Conservation (phyloP, 2,113 vertebrate species). For the Perccottus glenii region DNA sequence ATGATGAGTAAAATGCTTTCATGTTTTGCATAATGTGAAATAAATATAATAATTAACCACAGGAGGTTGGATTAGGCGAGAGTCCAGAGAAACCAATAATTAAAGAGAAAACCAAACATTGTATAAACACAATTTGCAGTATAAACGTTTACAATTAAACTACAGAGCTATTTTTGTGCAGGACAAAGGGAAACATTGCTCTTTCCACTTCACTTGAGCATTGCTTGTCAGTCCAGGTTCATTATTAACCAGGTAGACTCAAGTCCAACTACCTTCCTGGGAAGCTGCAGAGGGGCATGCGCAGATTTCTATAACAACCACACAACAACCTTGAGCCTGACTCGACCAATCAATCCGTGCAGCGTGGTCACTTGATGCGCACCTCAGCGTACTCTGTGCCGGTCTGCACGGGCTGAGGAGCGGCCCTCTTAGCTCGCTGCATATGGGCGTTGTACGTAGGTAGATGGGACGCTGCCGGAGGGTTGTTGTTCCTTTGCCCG, state of each 20-base stretch:
- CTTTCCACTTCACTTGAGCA: too few species aligned
- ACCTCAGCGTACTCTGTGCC: neutral
- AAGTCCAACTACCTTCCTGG: neutral
- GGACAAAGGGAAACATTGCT: too few species aligned
- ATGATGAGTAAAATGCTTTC: too few species aligned
- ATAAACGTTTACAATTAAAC: too few species aligned
- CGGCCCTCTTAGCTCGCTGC: rapidly evolving
- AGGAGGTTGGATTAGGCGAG: too few species aligned
- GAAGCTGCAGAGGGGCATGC: neutral
- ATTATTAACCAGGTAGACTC: conserved; percentile 38
- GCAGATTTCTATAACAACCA: neutral
- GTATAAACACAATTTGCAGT: too few species aligned
- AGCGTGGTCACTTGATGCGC: rapidly evolving
- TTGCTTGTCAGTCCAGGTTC: conserved; percentile 8
- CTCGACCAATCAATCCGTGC: neutral
- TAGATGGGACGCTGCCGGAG: neutral
- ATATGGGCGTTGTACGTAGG: conserved; percentile 10
- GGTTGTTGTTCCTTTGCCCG: neutral
- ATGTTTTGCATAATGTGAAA: too few species aligned
- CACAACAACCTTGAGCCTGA: neutral
- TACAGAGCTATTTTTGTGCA: too few species aligned
- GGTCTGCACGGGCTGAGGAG: neutral
- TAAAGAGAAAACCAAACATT: too few species aligned
- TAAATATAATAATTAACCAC: too few species aligned
- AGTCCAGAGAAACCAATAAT: too few species aligned